phyloP scores from a whole-genome alignment of 2,113 vertebrate species.

The Oryzias javanicus region DNA sequence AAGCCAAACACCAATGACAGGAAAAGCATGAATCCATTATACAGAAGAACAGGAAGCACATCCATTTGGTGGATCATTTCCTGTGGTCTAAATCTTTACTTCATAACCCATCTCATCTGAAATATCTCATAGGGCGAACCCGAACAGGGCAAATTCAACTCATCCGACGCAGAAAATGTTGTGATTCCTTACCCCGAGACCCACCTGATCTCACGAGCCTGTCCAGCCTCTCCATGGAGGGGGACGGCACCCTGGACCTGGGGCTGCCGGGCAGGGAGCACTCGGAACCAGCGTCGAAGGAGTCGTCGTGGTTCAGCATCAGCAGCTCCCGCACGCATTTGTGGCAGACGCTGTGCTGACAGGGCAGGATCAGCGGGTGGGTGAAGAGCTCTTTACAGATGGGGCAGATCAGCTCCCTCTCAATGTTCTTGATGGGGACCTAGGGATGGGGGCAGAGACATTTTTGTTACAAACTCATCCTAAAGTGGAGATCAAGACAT shows the following conservation, averaged over 20 bases:
- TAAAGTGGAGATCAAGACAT: too few relatives aligned
- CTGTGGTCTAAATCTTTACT: slow-evolving; percentile 2
- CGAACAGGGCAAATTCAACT: neutral
- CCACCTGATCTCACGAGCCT: slow-evolving; percentile 89
- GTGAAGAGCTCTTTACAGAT: slow-evolving; percentile 96
- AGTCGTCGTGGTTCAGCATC: slow-evolving; percentile 87
- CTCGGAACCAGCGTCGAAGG: slow-evolving; percentile 88
- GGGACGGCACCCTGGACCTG: slow-evolving; percentile 81
- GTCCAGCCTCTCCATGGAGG: slow-evolving; percentile 93
- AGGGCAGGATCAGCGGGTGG: slow-evolving; percentile 94
- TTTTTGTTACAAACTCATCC: too few relatives aligned
- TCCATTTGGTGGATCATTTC: slow-evolving; percentile 19
- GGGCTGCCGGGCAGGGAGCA: slow-evolving; percentile 91
- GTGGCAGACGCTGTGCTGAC: slow-evolving; percentile 96
- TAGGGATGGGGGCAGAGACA: slow-evolving; percentile 29
- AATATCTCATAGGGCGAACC: neutral
- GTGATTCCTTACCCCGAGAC: slow-evolving; percentile 60
- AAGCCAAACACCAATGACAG: slow-evolving; percentile 12
- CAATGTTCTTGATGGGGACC: slow-evolving; percentile 94
- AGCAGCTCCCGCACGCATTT: slow-evolving; percentile 94
- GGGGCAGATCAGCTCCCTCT: slow-evolving; percentile 95
- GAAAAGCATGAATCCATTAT: slow-evolving; percentile 1
- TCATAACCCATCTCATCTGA: neutral
- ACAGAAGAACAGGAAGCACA: neutral
- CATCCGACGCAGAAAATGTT: neutral